Conservation (phyloP, 2,888 invertebrate species). For the Drosophila trichaetosa region DNA sequence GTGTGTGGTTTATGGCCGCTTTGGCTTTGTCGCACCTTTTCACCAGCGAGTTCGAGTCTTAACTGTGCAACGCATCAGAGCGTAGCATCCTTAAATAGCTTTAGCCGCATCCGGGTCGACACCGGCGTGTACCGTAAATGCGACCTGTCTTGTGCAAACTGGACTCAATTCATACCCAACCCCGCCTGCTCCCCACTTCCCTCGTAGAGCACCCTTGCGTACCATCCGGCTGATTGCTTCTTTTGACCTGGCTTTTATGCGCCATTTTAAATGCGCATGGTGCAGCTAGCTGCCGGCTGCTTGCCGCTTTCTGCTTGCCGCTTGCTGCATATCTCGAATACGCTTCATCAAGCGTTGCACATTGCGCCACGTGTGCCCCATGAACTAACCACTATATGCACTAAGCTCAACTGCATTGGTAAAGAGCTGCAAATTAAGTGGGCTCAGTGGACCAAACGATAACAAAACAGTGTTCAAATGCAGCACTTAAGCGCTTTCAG, state of each 20-base stretch:
- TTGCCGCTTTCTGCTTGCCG: not conserved
- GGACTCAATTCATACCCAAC: conserved; percentile 51
- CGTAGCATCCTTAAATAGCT: conserved; percentile 78
- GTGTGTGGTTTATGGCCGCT: conserved; percentile 17
- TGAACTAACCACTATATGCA: conserved; percentile 22
- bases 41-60: conserved; percentile 63
- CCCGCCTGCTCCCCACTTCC: not conserved
- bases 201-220: not conserved
- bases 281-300: conserved; percentile 22
- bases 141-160: conserved; percentile 41
- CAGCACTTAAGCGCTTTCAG: conserved; percentile 9
- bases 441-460: conserved; percentile 22
- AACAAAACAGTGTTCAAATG: conserved; percentile 10
- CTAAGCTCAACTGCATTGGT: conserved; percentile 27
- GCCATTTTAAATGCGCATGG: conserved; percentile 61
- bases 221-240: conserved; percentile 42
- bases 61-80: conserved; percentile 77
- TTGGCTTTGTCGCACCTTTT: conserved; percentile 55
- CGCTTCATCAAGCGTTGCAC: conserved; percentile 47
- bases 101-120: conserved; percentile 60
- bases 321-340: conserved; percentile 20
- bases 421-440: conserved; percentile 28
- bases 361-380: conserved; percentile 33
- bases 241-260: conserved; percentile 64
- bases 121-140: conserved; percentile 34